phyloP scores from a whole-genome alignment of 1,140 invertebrate genomes.

The Trissolcus basalis region DNA sequence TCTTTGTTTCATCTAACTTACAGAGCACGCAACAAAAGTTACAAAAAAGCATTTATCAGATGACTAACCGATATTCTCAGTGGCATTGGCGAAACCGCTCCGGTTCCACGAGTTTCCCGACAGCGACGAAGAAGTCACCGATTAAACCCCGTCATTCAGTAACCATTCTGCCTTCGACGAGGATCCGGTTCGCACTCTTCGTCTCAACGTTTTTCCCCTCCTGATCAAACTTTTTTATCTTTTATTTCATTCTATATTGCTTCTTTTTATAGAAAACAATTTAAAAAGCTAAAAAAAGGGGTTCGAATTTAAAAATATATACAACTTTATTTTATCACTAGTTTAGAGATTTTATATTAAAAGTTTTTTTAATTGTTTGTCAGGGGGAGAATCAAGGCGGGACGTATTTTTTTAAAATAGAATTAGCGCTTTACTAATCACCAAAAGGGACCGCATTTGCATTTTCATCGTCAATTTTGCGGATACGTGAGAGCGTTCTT shows the following conservation, averaged over 20 bases:
- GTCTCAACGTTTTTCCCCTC: not conserved
- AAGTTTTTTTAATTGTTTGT: too few relatives aligned
- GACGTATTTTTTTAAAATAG: conserved; percentile 30
- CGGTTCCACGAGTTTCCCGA: conserved; percentile 68
- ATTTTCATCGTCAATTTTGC: not conserved
- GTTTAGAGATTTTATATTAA: too few relatives aligned
- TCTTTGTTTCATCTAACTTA: conserved; percentile 69
- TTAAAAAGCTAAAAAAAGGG: too few relatives aligned
- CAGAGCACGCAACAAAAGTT: conserved; percentile 76
- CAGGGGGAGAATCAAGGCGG: not conserved
- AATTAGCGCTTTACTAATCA: conserved; percentile 44
- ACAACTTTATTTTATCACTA: too few relatives aligned
- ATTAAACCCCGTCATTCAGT: conserved; percentile 72
- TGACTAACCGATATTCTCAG: conserved; percentile 78
- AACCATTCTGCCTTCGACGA: conserved; percentile 53
- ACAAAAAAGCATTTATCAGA: conserved; percentile 77
- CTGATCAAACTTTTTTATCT: not conserved
- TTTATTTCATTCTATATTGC: too few relatives aligned
- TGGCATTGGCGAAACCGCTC: conserved; percentile 70
- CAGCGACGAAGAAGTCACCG: conserved; percentile 72
- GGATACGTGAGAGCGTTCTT: too few relatives aligned
- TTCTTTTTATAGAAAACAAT: too few relatives aligned
- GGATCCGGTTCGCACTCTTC: conserved; percentile 4
- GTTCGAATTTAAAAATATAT: too few relatives aligned
- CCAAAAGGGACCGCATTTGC: conserved; percentile 28